These are phyloP conservation scores for Smutsia gigantea DNA, from an alignment of 2,797 vertebrate genomes.

Conservation along the genomic window DNA sequence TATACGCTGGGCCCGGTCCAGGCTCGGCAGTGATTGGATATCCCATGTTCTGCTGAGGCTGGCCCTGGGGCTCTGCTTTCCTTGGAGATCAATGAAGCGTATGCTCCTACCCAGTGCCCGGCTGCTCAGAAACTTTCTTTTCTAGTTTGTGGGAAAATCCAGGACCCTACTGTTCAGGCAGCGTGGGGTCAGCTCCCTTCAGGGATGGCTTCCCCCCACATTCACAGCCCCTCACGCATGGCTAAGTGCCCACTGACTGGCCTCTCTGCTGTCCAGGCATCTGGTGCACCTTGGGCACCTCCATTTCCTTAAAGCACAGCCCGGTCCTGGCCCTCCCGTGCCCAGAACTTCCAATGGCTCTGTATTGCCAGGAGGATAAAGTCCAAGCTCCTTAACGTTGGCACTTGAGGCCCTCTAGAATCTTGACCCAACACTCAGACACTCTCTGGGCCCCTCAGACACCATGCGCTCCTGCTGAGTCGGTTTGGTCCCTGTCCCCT, in stretches of 20 bases:
- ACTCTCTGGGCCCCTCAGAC: neutral
- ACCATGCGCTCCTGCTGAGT: neutral
- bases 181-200: neutral
- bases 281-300: neutral
- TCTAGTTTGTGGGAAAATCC: neutral
- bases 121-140: neutral
- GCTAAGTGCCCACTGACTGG: neutral
- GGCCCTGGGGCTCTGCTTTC: neutral
- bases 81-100: neutral
- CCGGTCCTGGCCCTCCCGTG: neutral
- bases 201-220: neutral
- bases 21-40: no score
- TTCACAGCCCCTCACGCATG: fast-evolving
- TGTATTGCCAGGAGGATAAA: neutral
- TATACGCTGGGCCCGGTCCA: neutral
- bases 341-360: neutral
- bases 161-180: neutral
- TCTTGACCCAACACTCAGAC: neutral
- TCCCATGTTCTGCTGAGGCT: fast-evolving
- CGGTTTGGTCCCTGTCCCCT: no score
- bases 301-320: neutral
- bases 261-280: neutral
- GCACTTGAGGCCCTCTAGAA: neutral
- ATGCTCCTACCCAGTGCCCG: fast-evolving
- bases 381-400: neutral